Evolutionary conservation across 2,797 vertebrate genomes (phyloP), one percentile per base, ranked within the genome.

Genomic region (Falco rusticolus): DNA sequence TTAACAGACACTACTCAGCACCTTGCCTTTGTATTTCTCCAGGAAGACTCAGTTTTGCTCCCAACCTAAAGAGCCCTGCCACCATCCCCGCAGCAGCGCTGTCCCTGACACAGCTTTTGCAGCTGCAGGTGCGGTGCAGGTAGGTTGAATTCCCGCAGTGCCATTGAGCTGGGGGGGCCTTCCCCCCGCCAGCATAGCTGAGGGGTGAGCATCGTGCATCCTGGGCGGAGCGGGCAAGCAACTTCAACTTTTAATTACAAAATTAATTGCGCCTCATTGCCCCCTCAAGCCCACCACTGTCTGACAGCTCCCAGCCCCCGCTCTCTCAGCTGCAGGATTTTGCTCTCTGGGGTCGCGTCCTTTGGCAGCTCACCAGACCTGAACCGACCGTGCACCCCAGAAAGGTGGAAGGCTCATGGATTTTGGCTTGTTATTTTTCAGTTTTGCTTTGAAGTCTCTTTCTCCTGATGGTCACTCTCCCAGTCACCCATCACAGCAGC

Each of bases 281-380:
- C 5, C 6, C 8, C 64, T 72, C 5, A 0, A 18, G 24, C 34
- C 9, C 53, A 76, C 13, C 21, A 10, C 20, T 2, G 0, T 6
- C 48, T 7, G 59, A 26, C 0, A 3, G 24, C 11, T 82, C 43
- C 25, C 1, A 1, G 13, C 6, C 25, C 34, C 11, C 1, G 6
- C 18, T 18, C 54, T 28, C 39, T 33, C 3, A 1, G 33, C 21
- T 39, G 41, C 37, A 50, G 43, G 10, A 33, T 39, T 71, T 45
- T 75, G 16, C 21, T 54, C 28, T 59, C 28, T 19, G 33, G 7
- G 20, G 11, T 43, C 6, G 4, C 43, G n/a, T 21, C 17, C 63
- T 50, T 59, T 54, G 14, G 50, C 11, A 60, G 14, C 41, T 72
- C 50, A 33, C 22, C 2, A 8, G 47, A 19, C 13, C 15, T 2